phyloP scores from a whole-genome alignment of 2,113 vertebrate genomes.

The Lophius piscatorius region DNA sequence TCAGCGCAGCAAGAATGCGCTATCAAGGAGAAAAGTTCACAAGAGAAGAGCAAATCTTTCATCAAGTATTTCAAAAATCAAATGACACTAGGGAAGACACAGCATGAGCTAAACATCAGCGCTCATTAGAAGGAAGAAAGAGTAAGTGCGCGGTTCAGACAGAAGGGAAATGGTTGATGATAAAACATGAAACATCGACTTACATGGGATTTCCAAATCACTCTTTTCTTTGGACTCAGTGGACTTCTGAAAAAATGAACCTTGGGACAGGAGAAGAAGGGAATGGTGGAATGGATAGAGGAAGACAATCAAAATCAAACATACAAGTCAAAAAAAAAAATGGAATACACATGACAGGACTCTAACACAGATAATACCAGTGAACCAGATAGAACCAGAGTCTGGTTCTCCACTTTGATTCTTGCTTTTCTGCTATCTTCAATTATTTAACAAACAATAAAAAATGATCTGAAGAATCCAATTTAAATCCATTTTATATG shows the following conservation, averaged over 20 bases:
- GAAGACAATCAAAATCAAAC: slow-evolving; percentile 46
- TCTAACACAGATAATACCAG: slow-evolving; percentile 13
- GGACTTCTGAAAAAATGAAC: slow-evolving; percentile 97
- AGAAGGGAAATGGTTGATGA: slow-evolving; percentile 38
- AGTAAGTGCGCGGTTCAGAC: slow-evolving; percentile 23
- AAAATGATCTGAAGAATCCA: background rate
- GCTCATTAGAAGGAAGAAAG: slow-evolving; percentile 18
- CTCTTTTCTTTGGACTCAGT: slow-evolving; percentile 92
- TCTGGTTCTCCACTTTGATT: background rate
- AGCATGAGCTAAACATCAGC: slow-evolving; percentile 4
- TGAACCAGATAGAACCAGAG: background rate
- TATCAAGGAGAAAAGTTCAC: background rate
- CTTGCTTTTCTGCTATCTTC: background rate
- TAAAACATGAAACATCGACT: slow-evolving; percentile 86
- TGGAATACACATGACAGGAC: slow-evolving; percentile 42
- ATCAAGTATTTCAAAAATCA: slow-evolving; percentile 12
- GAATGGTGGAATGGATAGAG: slow-evolving; percentile 78
- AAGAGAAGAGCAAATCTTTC: slow-evolving; percentile 8
- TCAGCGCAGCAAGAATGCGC: slow-evolving; percentile 5
- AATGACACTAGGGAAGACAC: slow-evolving; percentile 3
- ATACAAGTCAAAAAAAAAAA: slow-evolving; percentile 58
- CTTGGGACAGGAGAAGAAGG: slow-evolving; percentile 84
- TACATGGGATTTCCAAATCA: slow-evolving; percentile 98
- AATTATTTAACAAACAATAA: too few species aligned
- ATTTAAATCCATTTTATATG: too few species aligned